Percentiles rank a stretch among this genome's conserved stretches.
Evolutionary conservation across 2,797 vertebrate species (phyloP).

Genomic region (Gobionotothen gibberifrons): DNA sequence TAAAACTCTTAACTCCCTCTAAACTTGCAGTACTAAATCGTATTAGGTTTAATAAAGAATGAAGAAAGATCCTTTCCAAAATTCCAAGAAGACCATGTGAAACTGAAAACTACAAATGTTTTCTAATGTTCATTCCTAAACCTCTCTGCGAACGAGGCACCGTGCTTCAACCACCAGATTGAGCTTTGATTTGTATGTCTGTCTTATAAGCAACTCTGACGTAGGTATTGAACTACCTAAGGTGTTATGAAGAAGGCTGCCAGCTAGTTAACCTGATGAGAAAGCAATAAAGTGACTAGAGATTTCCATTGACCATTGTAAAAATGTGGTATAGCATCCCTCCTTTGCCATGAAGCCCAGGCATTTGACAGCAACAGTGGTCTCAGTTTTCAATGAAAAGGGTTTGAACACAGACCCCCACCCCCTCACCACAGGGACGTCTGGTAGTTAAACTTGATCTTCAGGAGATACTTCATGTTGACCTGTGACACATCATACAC

Average conservation of each 20-base stretch:
- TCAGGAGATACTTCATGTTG: slow-evolving; percentile 97
- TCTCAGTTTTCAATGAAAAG: slow-evolving; percentile 38
- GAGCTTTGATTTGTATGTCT: slow-evolving; percentile 17
- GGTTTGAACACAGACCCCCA: not conserved
- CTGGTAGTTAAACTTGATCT: slow-evolving; percentile 98
- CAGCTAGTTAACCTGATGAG: slow-evolving; percentile 52
- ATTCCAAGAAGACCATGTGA: slow-evolving; percentile 12
- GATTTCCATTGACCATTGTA: slow-evolving; percentile 46
- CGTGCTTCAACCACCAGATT: slow-evolving; percentile 13
- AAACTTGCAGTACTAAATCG: slow-evolving; percentile 13
- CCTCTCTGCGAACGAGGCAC: slow-evolving; percentile 18
- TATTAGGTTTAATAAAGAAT: slow-evolving; percentile 29
- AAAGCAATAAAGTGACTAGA: slow-evolving; percentile 66
- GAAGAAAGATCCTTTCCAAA: slow-evolving; percentile 12
- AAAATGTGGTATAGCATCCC: slow-evolving; percentile 31
- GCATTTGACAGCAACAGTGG: slow-evolving; percentile 48
- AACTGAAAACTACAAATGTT: slow-evolving; percentile 25
- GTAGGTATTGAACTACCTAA: slow-evolving; percentile 52
- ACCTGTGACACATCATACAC: slow-evolving; percentile 97
- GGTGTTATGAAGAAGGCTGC: slow-evolving; percentile 42
- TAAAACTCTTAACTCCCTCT: slow-evolving; percentile 9
- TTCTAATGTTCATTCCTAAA: slow-evolving; percentile 22
- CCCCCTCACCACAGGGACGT: slow-evolving; percentile 92
- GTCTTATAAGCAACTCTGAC: slow-evolving; percentile 25
- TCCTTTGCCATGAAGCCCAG: slow-evolving; percentile 52